Percentiles rank a stretch among this genome's conserved stretches.
Evolutionary conservation across 2,888 invertebrate species (phyloP).

Genomic region (Cheilosia soror): DNA sequence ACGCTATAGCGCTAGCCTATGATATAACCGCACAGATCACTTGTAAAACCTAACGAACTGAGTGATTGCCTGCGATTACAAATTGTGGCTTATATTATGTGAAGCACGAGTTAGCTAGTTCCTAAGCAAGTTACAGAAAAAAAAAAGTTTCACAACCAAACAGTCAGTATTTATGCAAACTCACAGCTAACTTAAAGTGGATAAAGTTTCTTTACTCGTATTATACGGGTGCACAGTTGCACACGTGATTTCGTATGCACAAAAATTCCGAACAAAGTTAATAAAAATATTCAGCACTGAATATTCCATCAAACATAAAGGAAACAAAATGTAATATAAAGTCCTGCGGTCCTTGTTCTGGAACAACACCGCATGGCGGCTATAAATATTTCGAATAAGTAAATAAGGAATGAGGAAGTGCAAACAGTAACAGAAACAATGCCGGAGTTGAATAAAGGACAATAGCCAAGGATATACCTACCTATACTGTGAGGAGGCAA

Average conservation of each 20-base stretch:
- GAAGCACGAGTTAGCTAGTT: constrained; percentile 1
- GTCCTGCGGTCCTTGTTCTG: constrained; percentile 32
- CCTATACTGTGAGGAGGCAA: no score
- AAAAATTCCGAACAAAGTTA: constrained; percentile 3
- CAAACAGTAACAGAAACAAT: neutral
- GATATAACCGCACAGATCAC: constrained; percentile 34
- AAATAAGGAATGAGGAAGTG: neutral
- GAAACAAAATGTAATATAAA: constrained; percentile 17
- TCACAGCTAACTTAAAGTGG: no score
- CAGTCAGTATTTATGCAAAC: no score
- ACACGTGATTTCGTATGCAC: constrained; percentile 6
- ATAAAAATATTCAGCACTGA: constrained; percentile 29
- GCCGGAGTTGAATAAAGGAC: neutral
- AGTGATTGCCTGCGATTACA: constrained; percentile 33
- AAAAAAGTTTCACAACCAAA: no score
- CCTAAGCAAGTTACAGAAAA: neutral
- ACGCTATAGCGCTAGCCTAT: constrained; percentile 15
- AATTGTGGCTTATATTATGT: constrained; percentile 8
- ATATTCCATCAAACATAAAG: constrained; percentile 25
- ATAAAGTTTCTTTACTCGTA: no score
- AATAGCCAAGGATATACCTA: no score
- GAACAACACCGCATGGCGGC: neutral
- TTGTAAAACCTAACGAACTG: constrained; percentile 36
- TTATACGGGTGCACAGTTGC: neutral
- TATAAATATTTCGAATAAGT: neutral